Base-by-base conservation (phyloP, 2,113 vertebrate species). In the Rhodinocichla rosea region DNA sequence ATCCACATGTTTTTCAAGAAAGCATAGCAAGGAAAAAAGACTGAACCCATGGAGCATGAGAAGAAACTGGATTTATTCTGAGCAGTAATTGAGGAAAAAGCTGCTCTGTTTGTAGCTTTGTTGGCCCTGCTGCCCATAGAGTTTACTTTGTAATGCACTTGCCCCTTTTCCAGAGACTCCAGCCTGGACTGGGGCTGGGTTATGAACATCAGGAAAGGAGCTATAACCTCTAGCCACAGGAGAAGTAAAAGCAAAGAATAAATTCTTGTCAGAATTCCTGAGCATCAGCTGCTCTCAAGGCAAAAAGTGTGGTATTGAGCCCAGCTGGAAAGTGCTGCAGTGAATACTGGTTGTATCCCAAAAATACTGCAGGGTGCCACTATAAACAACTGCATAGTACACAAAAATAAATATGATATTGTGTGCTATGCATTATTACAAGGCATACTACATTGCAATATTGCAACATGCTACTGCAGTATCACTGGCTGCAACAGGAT, bases 61-160 rank as follows among this genome's bases (percentile, higher is more conserved):
- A 78, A 50, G 52, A 50, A 70, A 40, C 4, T 28, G 15, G 35
- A 32, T 24, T 84, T 78, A n/a, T 18, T 27, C 39, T 32, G 24
- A 74, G 15, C 1, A 4, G 30, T n/a, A 75, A 28, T 10, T 0
- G 0, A 67, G 62, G 42, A 21, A 88, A 32, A 55, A 13, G 10
- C 23, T 5, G 2, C 33, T 45, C 20, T 69, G 3, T 44, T 10
- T 47, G 11, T 8, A 44, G 32, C 5, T 73, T 56, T 83, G 13
- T 13, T 80, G 44, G 35, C 28, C 13, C 37, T n/a, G n/a, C 17
- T 75, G 39, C 14, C 15, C 16, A 9, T 4, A 27, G 9, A 65
- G 14, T 7, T 56, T 11, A 14, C 9, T 74, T 73, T 23, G 30
- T 60, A 73, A 50, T 3, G 16, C 6, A 4, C 37, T 67, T 73